A percentile compares a stretch with the other conserved stretches of the same genome.
These are phyloP conservation scores for Oreohelix idahoensis DNA, from an alignment of 1,140 invertebrate genomes.

Conservation along the genomic window DNA sequence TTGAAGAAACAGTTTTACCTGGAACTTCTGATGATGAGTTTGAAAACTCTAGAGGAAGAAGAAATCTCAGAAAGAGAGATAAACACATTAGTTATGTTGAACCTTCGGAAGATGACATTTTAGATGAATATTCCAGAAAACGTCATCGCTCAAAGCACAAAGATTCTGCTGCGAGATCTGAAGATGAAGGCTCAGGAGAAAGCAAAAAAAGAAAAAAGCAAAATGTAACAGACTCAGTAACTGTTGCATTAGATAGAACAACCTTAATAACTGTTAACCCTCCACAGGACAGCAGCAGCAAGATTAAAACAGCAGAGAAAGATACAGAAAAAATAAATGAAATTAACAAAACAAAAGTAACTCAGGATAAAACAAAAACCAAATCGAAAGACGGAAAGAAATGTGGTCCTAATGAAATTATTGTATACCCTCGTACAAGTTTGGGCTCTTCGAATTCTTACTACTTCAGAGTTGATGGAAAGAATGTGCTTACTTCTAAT, in stretches of 20 bases:
- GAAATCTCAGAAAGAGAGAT: conserved; percentile 24
- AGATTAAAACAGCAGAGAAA: neutral
- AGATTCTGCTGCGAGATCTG: neutral
- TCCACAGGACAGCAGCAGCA: neutral
- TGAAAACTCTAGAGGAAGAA: neutral
- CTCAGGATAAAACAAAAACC: neutral
- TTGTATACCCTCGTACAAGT: neutral
- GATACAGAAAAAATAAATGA: neutral
- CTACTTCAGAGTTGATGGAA: neutral
- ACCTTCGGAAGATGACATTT: conserved; percentile 30
- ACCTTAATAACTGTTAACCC: neutral
- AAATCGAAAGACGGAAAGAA: neutral
- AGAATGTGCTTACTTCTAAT: neutral
- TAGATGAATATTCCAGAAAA: conserved; percentile 22
- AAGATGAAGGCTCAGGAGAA: conserved; percentile 2
- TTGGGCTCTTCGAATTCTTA: neutral
- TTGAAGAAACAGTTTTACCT: conserved; percentile 18
- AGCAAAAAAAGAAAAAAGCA: conserved; percentile 4
- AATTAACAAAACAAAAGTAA: neutral
- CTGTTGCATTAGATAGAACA: neutral
- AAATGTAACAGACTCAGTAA: neutral
- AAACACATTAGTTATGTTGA: conserved; percentile 31
- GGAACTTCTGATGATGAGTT: conserved; percentile 16
- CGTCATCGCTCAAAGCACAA: conserved; percentile 14
- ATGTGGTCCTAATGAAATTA: neutral